Base-by-base conservation (phyloP, 2,113 vertebrate genomes). In the Stomatorhinus ivindoensis region DNA sequence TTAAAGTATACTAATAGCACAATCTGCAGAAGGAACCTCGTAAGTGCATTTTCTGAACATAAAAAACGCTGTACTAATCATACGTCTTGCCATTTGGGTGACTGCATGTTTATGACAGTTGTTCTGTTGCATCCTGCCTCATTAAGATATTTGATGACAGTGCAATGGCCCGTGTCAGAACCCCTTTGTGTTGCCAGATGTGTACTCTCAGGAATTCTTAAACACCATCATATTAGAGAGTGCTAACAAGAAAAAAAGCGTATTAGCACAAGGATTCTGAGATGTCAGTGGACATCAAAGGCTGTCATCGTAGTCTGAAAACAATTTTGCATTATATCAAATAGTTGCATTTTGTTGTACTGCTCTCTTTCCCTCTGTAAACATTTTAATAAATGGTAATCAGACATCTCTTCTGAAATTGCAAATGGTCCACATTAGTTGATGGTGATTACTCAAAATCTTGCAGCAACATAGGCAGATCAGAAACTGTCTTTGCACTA, bases 61-160 rank as follows among this genome's bases (percentile, higher is more conserved):
- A 42, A 42, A 80, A 80, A 39, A 19, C 0, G 15, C 73, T 80
- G 73, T 17, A 80, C 73, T 11, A 27, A 69, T 69, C 61, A 11
- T 69, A 69, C 27, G 27, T 69, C 61, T 69, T 31, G 61, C 61
- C 73, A 80, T 80, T 80, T 80, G 73, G 73, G 73, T 42, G 73
- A 8, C 35, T 39, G 35, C 35, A 39, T 80, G 35, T 80, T 80
- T 80, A 80, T 69, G 61, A 13, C 61, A 42, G 73, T 80, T 51
- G 9, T 50, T 51, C 27, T 86, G 47, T 51, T 50, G 19, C 47
- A 27, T 31, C 47, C 46, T 51, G 17, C 31, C 31, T 86, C 9
- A 86, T 86, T 86, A 42, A 80, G 31, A 80, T 80, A 80, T 80
- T 80, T 42, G 35, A 80, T 80, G 73, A 80, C 73, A 80, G 73